These are phyloP conservation scores for Polymixis lichenea DNA, from an alignment of 2,888 invertebrate genomes.

Conservation along the genomic window DNA sequence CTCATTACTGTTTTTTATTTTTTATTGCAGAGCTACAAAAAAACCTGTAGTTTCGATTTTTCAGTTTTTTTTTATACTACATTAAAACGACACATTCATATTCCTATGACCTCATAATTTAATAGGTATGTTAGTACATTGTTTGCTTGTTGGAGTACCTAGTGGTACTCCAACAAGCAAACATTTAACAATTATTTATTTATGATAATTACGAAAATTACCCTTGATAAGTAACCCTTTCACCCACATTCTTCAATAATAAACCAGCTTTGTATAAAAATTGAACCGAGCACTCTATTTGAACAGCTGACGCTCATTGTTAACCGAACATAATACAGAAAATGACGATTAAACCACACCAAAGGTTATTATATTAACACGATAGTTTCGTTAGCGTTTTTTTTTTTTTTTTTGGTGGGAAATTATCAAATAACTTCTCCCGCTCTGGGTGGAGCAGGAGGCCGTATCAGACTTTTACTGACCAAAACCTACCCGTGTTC, in stretches of 20 bases:
- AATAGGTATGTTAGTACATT: not conserved
- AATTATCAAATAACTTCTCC: too few species aligned
- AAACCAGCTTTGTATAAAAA: constrained; percentile 48
- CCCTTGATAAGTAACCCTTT: constrained; percentile 33
- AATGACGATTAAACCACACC: constrained; percentile 43
- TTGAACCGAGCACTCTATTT: constrained; percentile 38
- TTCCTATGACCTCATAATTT: not conserved
- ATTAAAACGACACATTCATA: not conserved
- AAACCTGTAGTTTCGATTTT: not conserved
- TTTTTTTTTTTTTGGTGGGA: too few species aligned
- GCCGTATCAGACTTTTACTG: too few species aligned
- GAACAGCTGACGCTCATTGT: constrained; percentile 52
- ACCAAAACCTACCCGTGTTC: too few species aligned
- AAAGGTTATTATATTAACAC: constrained; percentile 23
- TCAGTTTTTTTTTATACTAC: not conserved
- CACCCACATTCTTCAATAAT: constrained; percentile 45
- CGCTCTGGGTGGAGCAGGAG: too few species aligned
- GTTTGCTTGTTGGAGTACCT: too few species aligned
- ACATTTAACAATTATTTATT: constrained; percentile 16
- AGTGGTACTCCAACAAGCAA: constrained; percentile 1
- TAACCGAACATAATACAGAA: constrained; percentile 38
- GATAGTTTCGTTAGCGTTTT: constrained; percentile 23
- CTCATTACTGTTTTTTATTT: not conserved
- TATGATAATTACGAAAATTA: constrained; percentile 33
- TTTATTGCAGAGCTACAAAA: not conserved